Base-by-base conservation (phyloP, 1,140 invertebrate genomes). In the Papilio machaon region DNA sequence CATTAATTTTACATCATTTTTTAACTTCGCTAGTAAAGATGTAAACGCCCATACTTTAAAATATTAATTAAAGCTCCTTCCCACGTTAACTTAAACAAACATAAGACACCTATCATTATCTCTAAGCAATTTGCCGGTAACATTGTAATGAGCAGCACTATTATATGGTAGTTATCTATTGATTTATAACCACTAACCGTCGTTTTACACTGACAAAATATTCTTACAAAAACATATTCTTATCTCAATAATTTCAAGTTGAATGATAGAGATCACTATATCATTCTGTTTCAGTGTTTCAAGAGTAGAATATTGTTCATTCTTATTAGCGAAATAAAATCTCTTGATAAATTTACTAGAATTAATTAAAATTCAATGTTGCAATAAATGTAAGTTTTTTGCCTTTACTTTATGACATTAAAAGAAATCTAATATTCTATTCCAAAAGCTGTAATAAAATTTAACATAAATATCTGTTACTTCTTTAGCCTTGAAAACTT, bases 141-240 rank as follows among this genome's bases (percentile, higher is more conserved):
- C 73, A 75, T 49, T 75, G 46, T 75, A 75, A 75, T 23, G 43
- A 75, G 73, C 46, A 75, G 19, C 19, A 75, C 73, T 49, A 46
- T 75, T 75, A 75, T 30, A 46, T 47, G n/a, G 43, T 49, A 47
- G 46, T 75, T 67, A 23, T 9, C 5, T 0, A 75, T 11, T 52
- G n/a, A 75, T 75, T 75, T 75, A 75, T 49, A 17, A 75, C 8
- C 46, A 75, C 19, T 49, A 19, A 75, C 15, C 19, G 47, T 52
- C 23, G 15, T 6, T 5, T 54, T 54, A 54, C 52, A 54, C 17
- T 54, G 17, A n/a, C 52, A 54, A n/a, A 54, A 7, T 2, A 54
- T n/a, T 5, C 15, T 17, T 15, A 15, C 52, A 54, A n/a, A 54
- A 54, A 54, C 47, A 49, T 54, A n/a, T n/a, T 67, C 9, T 4